Evolutionary conservation across 1,140 invertebrate species (phyloP).

Genomic region (Drosophila nigrodunni): DNA sequence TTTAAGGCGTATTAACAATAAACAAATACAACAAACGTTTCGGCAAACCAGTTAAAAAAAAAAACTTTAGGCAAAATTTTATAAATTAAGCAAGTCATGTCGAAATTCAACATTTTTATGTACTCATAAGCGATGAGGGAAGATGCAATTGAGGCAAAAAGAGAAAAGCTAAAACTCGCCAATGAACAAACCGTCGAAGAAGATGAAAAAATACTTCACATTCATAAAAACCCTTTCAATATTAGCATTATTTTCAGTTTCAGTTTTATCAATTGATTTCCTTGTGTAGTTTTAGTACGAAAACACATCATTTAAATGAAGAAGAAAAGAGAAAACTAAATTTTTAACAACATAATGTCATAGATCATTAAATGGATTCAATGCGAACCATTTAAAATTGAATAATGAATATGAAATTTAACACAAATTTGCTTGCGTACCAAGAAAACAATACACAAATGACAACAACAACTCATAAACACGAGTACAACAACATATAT

Average conservation of each 20-base stretch:
- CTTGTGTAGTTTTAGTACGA: constrained; percentile 34
- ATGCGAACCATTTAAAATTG: constrained; percentile 8
- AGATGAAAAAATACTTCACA: constrained; percentile 17
- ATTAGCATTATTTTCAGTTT: constrained; percentile 44
- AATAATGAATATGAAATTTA: constrained; percentile 10
- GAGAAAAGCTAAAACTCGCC: constrained; percentile 8
- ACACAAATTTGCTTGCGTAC: constrained; percentile 57
- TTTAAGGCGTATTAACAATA: constrained; percentile 85
- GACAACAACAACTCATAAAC: constrained; percentile 45
- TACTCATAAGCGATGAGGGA: constrained; percentile 19
- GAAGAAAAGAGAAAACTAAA: too few relatives aligned
- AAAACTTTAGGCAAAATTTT: constrained; percentile 83
- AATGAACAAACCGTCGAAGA: constrained; percentile 37
- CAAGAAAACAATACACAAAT: constrained; percentile 42
- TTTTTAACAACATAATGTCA: constrained; percentile 14
- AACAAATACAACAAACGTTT: constrained; percentile 72
- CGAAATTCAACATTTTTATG: constrained; percentile 65
- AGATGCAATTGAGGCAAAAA: constrained; percentile 21
- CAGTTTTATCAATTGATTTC: constrained; percentile 50
- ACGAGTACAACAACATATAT: constrained; percentile 47
- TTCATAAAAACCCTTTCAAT: constrained; percentile 25
- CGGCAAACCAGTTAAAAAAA: constrained; percentile 61
- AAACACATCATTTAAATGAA: constrained; percentile 13
- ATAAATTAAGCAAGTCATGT: constrained; percentile 61
- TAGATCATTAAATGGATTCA: constrained; percentile 19